Evolutionary conservation across 2,797 vertebrate genomes (phyloP).

Genomic region (Acanthurus lineatus): DNA sequence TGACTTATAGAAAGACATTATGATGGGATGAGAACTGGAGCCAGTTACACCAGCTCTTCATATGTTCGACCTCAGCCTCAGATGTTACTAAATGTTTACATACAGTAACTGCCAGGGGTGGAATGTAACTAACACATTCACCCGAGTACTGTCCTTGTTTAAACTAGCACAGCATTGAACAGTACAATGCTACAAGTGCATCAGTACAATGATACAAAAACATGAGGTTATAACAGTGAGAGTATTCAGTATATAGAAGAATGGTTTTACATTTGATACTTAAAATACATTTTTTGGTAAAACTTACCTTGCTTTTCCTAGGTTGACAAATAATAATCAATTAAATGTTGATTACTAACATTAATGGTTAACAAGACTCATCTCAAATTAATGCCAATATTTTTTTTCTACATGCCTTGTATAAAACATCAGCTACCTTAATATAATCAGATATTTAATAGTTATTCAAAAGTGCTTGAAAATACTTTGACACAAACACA

Average conservation of each 20-base stretch:
- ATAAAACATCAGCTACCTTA: not conserved
- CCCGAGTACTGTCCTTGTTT: not conserved
- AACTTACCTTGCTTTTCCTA: too few relatives aligned
- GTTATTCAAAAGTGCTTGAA: not conserved
- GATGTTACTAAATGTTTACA: conserved; percentile 17
- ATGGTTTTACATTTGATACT: too few relatives aligned
- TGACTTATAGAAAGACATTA: conserved; percentile 45
- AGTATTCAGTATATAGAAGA: too few relatives aligned
- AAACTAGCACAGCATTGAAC: too few relatives aligned
- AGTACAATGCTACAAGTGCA: too few relatives aligned
- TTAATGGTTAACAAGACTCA: not conserved
- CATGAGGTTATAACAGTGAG: too few relatives aligned
- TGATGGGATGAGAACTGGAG: conserved; percentile 41
- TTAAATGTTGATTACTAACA: not conserved
- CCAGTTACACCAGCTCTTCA: conserved; percentile 6
- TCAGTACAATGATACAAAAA: too few relatives aligned
- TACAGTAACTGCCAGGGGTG: not conserved
- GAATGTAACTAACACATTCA: not conserved
- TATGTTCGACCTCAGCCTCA: not conserved
- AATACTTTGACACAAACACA: too few relatives aligned
- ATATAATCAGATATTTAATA: not conserved
- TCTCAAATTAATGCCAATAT: not conserved
- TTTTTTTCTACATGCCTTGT: not conserved
- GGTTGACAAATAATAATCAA: not conserved
- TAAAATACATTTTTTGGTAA: too few relatives aligned